Percentiles rank a stretch among this genome's conserved stretches.
These are phyloP conservation scores for Pachyseris speciosa DNA, from an alignment of 64 coral and sea anemone genomes.

Conservation along the genomic window DNA sequence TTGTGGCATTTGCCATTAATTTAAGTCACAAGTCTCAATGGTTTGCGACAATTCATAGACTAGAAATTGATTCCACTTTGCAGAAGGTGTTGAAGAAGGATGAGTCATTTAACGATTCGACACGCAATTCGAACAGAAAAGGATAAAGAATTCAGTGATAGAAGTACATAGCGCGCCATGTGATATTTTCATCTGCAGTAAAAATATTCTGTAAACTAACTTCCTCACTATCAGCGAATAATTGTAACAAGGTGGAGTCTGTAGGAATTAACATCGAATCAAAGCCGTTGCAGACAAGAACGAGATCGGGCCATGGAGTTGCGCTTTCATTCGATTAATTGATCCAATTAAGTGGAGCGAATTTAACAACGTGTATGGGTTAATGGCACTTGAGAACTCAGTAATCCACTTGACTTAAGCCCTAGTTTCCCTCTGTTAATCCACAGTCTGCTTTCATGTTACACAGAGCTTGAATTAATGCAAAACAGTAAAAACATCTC, in stretches of 20 bases:
- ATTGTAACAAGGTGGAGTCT: constrained; percentile 13
- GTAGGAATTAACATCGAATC: constrained; percentile 5
- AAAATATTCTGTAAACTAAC: constrained; percentile 27
- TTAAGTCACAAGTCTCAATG: not conserved
- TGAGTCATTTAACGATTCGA: not conserved
- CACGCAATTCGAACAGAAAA: not conserved
- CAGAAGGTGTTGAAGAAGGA: constrained; percentile 5
- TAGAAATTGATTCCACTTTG: not conserved
- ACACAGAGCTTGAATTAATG: no score
- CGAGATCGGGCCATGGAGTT: not conserved
- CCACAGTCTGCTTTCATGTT: no score
- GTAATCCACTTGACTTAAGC: constrained; percentile 6
- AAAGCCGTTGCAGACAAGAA: not conserved
- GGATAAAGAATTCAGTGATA: not conserved
- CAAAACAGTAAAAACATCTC: no score
- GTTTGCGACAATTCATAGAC: not conserved
- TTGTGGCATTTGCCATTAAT: constrained; percentile 20
- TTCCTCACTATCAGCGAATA: constrained; percentile 41
- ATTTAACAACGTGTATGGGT: not conserved
- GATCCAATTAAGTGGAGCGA: not conserved
- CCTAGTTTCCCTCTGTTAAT: not conserved
- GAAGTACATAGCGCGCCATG: not conserved
- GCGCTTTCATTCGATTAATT: constrained; percentile 4
- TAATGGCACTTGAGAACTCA: not conserved
- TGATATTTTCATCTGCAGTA: constrained; percentile 8